phyloP scores from a whole-genome alignment of 2,888 invertebrate species.

The Eupithecia dodoneata region DNA sequence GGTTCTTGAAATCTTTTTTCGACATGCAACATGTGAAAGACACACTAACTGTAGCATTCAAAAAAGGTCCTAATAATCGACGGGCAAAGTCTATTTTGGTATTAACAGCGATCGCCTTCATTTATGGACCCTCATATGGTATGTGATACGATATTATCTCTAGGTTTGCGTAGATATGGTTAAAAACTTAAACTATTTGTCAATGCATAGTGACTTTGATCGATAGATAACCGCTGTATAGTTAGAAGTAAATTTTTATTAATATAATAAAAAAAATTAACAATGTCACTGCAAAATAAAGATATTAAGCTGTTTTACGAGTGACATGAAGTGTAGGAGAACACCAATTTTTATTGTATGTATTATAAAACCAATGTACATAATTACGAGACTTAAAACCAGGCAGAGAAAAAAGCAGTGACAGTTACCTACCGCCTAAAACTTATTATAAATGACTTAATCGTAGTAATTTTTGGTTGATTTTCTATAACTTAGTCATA shows the following conservation, averaged over 20 bases:
- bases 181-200: background rate
- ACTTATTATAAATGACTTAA: background rate
- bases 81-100: slow-evolving; percentile 72
- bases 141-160: slow-evolving; percentile 47
- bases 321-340: background rate
- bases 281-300: background rate
- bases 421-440: too few species aligned
- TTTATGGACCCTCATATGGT: slow-evolving; percentile 75
- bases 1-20: slow-evolving; percentile 77
- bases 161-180: background rate
- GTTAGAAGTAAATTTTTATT: background rate
- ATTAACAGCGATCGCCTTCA: slow-evolving; percentile 66
- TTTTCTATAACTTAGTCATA: background rate
- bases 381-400: background rate
- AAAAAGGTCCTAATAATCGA: slow-evolving; percentile 71
- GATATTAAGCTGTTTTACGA: background rate
- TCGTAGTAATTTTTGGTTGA: background rate
- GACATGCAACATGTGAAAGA: slow-evolving; percentile 79
- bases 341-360: too few species aligned
- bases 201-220: background rate
- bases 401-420: background rate
- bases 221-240: background rate
- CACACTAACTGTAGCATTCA: slow-evolving; percentile 80
- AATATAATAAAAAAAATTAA: background rate
- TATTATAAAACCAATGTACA: background rate